phyloP scores from a whole-genome alignment of 2,797 vertebrate species.

The Anabacerthia variegaticeps region DNA sequence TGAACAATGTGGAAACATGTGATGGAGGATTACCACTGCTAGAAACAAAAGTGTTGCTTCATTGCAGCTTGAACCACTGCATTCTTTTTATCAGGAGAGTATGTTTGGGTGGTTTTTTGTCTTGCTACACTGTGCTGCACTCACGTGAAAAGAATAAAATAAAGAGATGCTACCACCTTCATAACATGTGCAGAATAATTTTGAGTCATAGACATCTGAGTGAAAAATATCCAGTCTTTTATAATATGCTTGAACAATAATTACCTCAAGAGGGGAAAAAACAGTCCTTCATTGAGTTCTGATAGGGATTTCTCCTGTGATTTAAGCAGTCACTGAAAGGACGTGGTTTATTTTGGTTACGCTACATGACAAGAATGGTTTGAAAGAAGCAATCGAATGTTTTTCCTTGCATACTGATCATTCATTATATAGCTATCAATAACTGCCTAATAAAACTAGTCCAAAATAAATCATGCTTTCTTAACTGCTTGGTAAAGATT shows the following conservation, averaged over 20 bases:
- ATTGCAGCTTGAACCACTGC: background rate
- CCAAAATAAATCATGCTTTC: slow-evolving; percentile 27
- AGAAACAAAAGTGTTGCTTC: background rate
- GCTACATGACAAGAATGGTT: background rate
- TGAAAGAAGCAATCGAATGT: background rate
- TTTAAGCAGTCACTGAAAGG: background rate
- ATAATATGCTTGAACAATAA: background rate
- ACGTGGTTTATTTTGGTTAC: slow-evolving; percentile 5
- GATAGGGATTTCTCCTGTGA: slow-evolving; percentile 8
- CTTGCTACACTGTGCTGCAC: background rate
- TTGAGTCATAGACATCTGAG: background rate
- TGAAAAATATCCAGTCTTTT: background rate
- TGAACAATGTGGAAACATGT: background rate
- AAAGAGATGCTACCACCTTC: background rate
- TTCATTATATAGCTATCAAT: slow-evolving; percentile 45
- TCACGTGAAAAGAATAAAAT: background rate
- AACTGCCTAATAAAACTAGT: slow-evolving; percentile 45
- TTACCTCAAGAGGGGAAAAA: background rate
- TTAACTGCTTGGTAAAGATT: slow-evolving; percentile 15
- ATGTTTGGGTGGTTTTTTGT: background rate
- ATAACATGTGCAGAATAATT: background rate
- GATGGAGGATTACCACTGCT: background rate
- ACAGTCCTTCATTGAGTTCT: background rate
- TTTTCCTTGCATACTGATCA: slow-evolving; percentile 21
- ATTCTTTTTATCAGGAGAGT: background rate